A percentile compares a stretch with the other conserved stretches of the same genome.
Evolutionary conservation across 2,888 invertebrate genomes (phyloP).

Genomic region (Biston stratarius): DNA sequence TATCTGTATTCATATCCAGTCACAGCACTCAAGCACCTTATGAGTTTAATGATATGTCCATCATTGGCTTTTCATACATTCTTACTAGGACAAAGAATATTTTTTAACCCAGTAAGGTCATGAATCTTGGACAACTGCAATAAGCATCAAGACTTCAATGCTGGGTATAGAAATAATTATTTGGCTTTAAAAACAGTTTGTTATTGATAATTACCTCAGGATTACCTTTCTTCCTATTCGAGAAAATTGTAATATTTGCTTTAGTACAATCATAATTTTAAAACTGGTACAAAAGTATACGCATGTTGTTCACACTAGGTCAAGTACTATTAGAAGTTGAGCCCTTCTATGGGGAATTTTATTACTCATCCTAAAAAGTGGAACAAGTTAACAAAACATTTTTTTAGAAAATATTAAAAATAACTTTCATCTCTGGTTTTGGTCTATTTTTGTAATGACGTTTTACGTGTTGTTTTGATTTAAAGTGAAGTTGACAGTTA

Average conservation of each 20-base stretch:
- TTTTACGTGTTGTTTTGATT: constrained; percentile 50
- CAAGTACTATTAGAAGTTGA: constrained; percentile 56
- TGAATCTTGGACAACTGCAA: constrained; percentile 65
- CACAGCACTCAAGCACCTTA: not conserved
- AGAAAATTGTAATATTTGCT: constrained; percentile 75
- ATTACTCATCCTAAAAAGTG: constrained; percentile 60
- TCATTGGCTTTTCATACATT: constrained; percentile 33
- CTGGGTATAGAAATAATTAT: constrained; percentile 35
- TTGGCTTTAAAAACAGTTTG: constrained; percentile 38
- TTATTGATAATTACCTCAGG: constrained; percentile 68
- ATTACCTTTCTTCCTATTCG: constrained; percentile 73
- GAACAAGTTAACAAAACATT: constrained; percentile 55
- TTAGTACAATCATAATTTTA: constrained; percentile 80
- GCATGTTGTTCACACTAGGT: constrained; percentile 57
- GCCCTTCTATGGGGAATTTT: constrained; percentile 49
- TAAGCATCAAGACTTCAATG: constrained; percentile 41
- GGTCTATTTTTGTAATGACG: constrained; percentile 75
- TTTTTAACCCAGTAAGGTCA: constrained; percentile 65
- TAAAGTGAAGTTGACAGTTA: constrained; percentile 25
- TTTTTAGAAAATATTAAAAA: constrained; percentile 72
- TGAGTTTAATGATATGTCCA: constrained; percentile 5
- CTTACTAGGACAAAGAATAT: constrained; percentile 52
- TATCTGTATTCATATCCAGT: constrained; percentile 15
- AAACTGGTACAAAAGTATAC: constrained; percentile 62
- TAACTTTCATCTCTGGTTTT: constrained; percentile 73